These are phyloP conservation scores for Cheilosia soror DNA, from an alignment of 2,888 invertebrate species.

Conservation along the genomic window DNA sequence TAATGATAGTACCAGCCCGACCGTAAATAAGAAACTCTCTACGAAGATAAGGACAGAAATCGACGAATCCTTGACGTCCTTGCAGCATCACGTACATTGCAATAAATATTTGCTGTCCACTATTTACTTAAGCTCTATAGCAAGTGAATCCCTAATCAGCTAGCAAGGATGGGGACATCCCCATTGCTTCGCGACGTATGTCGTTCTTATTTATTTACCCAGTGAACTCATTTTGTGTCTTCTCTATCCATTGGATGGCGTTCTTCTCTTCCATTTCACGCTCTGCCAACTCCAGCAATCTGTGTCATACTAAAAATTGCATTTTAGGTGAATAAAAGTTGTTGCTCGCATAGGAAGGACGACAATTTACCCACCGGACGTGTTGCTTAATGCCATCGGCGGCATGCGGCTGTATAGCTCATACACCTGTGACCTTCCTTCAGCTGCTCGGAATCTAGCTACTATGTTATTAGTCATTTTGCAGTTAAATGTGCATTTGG, in stretches of 20 bases:
- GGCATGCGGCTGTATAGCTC: not conserved
- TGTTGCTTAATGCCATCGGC: not conserved
- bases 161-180: slow-evolving; percentile 1
- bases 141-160: slow-evolving; percentile 47
- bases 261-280: not conserved
- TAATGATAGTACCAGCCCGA: slow-evolving; percentile 10
- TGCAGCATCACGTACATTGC: slow-evolving; percentile 33
- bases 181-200: not conserved
- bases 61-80: slow-evolving; percentile 24
- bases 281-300: not conserved
- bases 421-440: not conserved
- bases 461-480: slow-evolving; percentile 36
- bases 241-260: not conserved
- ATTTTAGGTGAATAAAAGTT: slow-evolving; percentile 4
- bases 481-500: slow-evolving; percentile 28
- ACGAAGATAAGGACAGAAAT: slow-evolving; percentile 21
- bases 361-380: not conserved
- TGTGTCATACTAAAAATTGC: slow-evolving; percentile 8
- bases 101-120: slow-evolving; percentile 49
- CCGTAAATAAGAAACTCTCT: slow-evolving; percentile 6
- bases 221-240: slow-evolving; percentile 10
- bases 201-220: slow-evolving; percentile 35
- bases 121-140: slow-evolving; percentile 13
- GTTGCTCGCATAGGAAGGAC: slow-evolving; percentile 8
- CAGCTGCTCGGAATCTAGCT: not conserved